These are phyloP conservation scores for Iselma pallidipennis DNA, from an alignment of 2,888 invertebrate species.

Conservation along the genomic window DNA sequence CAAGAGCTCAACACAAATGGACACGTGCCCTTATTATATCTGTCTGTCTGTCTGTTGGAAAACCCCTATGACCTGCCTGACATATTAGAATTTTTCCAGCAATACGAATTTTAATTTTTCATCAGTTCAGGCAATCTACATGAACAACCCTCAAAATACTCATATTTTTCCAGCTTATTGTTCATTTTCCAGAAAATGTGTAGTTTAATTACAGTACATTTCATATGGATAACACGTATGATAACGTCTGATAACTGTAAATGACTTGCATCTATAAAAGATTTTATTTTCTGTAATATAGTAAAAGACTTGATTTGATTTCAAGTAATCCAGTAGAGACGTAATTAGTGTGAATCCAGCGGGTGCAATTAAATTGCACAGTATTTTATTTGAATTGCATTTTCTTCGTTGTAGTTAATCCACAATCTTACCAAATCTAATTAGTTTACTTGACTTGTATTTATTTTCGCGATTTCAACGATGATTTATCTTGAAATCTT, in stretches of 20 bases:
- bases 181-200: no score
- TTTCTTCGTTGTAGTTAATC: not conserved
- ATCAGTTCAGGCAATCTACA: no score
- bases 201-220: no score
- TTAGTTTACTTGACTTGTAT: not conserved
- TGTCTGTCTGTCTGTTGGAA: not conserved
- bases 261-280: not conserved
- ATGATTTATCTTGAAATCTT: not conserved
- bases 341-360: not conserved
- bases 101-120: not conserved
- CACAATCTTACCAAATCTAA: not conserved
- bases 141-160: no score
- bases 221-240: no score
- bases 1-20: slow-evolving; percentile 41
- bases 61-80: not conserved
- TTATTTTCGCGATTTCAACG: not conserved
- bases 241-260: no score
- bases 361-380: not conserved
- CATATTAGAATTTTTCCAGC: not conserved
- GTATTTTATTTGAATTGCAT: not conserved
- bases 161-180: no score
- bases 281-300: not conserved
- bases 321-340: not conserved
- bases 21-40: slow-evolving; percentile 39
- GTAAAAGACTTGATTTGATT: not conserved